These are phyloP conservation scores for Xerus inauris DNA, from an alignment of 2,113 vertebrate species.

Conservation along the genomic window DNA sequence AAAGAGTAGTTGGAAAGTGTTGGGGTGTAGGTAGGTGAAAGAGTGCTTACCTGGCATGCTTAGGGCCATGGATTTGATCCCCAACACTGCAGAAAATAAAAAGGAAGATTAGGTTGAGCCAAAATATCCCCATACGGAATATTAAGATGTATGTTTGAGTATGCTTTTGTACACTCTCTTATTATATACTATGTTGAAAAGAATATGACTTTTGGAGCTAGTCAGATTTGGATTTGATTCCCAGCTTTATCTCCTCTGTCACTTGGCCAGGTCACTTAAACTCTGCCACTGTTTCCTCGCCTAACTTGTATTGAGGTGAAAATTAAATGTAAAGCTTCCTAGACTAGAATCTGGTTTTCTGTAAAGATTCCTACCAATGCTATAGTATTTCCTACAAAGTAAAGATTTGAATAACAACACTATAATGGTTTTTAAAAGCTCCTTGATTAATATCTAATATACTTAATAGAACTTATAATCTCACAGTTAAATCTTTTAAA, in stretches of 20 bases:
- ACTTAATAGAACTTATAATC: not conserved
- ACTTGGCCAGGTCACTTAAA: not conserved
- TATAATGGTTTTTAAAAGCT: not conserved
- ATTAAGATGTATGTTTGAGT: not conserved
- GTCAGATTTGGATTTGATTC: not conserved
- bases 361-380: not conserved
- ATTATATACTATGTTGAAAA: not conserved
- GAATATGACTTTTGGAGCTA: constrained; percentile 30
- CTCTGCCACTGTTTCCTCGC: not conserved
- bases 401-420: not conserved
- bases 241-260: not conserved
- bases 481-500: constrained; percentile 27
- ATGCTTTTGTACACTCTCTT: constrained; percentile 27
- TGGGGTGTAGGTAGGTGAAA: not conserved
- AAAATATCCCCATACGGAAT: not conserved
- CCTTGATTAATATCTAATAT: not conserved
- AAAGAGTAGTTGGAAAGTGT: not conserved
- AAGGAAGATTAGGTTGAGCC: not conserved
- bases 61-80: not conserved
- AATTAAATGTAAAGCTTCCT: constrained; percentile 39
- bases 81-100: not conserved
- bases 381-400: constrained; percentile 15
- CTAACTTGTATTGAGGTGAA: not conserved
- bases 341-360: constrained; percentile 16
- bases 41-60: not conserved